phyloP scores from a whole-genome alignment of 2,888 invertebrate species.

The Calliphora vomitoria region DNA sequence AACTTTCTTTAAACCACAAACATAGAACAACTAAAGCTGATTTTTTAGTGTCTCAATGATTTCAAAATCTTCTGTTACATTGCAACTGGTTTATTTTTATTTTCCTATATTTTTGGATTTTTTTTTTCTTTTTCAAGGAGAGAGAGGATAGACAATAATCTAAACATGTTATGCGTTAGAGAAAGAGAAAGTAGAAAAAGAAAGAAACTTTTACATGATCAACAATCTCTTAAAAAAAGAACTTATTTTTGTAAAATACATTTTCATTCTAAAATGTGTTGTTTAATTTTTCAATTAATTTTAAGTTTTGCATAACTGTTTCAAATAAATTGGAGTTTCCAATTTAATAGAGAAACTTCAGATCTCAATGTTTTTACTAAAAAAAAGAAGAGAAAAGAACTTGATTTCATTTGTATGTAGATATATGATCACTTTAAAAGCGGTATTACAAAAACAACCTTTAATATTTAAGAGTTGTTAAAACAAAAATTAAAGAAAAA shows the following conservation, averaged over 20 bases:
- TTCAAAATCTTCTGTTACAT: neutral
- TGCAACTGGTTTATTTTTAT: neutral
- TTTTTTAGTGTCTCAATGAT: no score
- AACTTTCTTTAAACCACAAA: no score
- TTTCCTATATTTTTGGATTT: conserved; percentile 17
- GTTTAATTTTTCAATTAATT: neutral
- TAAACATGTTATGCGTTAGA: conserved; percentile 62
- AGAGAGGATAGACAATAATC: conserved; percentile 75
- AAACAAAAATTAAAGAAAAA: conserved; percentile 22
- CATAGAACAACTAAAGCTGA: no score
- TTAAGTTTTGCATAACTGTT: conserved; percentile 46
- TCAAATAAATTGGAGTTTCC: conserved; percentile 35
- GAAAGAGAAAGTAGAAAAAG: conserved; percentile 40
- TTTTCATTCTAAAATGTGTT: conserved; percentile 18
- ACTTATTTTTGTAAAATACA: conserved; percentile 1
- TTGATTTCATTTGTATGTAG: conserved; percentile 61
- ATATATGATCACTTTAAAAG: conserved; percentile 60
- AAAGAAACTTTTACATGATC: conserved; percentile 11
- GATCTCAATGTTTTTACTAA: conserved; percentile 71
- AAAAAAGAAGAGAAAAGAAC: conserved; percentile 37
- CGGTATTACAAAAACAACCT: conserved; percentile 59
- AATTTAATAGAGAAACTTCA: conserved; percentile 24
- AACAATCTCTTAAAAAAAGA: conserved; percentile 14
- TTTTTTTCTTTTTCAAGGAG: conserved; percentile 73
- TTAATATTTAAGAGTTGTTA: conserved; percentile 61